Evolutionary conservation across 1,140 invertebrate genomes (phyloP).

Genomic region (Drosophila lacteicornis): DNA sequence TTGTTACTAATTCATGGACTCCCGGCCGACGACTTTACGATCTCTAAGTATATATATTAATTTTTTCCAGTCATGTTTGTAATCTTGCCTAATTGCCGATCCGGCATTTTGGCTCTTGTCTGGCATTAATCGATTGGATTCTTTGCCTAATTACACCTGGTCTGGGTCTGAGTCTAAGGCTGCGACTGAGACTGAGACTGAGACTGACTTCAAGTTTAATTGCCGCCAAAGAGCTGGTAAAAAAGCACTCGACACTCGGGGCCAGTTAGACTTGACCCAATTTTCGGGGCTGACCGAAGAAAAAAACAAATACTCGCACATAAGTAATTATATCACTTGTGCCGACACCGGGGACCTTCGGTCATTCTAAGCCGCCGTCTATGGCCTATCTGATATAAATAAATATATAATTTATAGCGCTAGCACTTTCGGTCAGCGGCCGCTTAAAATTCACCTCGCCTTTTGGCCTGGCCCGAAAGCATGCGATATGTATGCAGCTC

Average conservation of each 20-base stretch:
- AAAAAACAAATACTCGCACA: constrained; percentile 25
- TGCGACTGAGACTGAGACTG: not conserved
- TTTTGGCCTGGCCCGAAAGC: constrained; percentile 27
- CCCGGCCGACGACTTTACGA: not conserved
- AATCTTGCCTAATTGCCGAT: constrained; percentile 10
- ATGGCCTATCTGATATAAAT: constrained; percentile 1
- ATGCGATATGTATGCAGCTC: constrained; percentile 61
- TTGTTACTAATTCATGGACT: not conserved
- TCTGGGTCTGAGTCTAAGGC: not conserved
- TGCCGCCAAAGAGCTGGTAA: constrained; percentile 37
- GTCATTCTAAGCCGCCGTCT: constrained; percentile 44
- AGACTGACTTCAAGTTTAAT: constrained; percentile 51
- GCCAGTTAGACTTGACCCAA: constrained; percentile 74
- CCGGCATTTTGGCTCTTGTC: constrained; percentile 8
- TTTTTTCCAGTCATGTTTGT: constrained; percentile 9
- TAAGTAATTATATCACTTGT: constrained; percentile 42
- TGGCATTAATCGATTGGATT: constrained; percentile 29
- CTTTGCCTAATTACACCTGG: constrained; percentile 38
- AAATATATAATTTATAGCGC: constrained; percentile 16
- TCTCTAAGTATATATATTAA: not conserved
- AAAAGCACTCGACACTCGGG: constrained; percentile 28
- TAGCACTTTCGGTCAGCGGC: constrained; percentile 10
- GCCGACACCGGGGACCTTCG: constrained; percentile 27
- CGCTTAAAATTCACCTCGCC: constrained; percentile 69
- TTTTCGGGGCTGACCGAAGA: constrained; percentile 48